Base-by-base conservation (phyloP, 2,113 vertebrate species). In the Cygnus atratus region DNA sequence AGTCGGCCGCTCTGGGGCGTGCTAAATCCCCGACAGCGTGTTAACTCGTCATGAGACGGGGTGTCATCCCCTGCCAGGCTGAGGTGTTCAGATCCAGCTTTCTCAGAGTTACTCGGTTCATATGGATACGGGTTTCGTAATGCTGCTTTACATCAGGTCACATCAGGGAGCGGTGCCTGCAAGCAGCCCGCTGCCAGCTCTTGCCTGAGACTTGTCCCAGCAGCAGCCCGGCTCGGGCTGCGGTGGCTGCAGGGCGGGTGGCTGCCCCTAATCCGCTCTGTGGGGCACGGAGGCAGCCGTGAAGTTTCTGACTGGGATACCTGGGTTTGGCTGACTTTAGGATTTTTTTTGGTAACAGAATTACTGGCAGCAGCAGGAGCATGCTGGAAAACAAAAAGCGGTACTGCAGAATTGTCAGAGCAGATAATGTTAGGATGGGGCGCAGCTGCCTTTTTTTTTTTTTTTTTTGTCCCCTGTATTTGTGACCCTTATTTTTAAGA, bases 111-210 rank as follows among this genome's bases (percentile, higher is more conserved):
- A 11, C 62, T 58, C 58, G 35, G 59, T 91, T 50, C 57, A 52
- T 73, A 35, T 0, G 2, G 59, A 10, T 33, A 19, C 0, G 1
- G 25, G 50, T 92, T 95, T 86, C 0, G 1, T 92, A 66, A 65
- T 9, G 52, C 20, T 66, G 28, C 61, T 70, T 57, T 54, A 54
- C 43, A 44, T 44, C 43, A 44, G 74, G 71, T 65, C 54, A 2
- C 13, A 20, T 17, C 0, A 0, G 18, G n/a, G 50, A 31, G 54
- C 0, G 3, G 62, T 73, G 67, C 71, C 62, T 68, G 28, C 0
- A 0, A 46, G 57, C 14, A 24, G 74, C 35, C 84, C 61, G 5
- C 28, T 0, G 1, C 43, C 2, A 4, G 39, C 54, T 65, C 54
- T 44, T 84, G 92, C 87, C 41, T 67, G 57, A 59, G 78, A 75